These are phyloP conservation scores for Brachionus paranguensis DNA, from an alignment of 1,140 invertebrate genomes.

Conservation along the genomic window DNA sequence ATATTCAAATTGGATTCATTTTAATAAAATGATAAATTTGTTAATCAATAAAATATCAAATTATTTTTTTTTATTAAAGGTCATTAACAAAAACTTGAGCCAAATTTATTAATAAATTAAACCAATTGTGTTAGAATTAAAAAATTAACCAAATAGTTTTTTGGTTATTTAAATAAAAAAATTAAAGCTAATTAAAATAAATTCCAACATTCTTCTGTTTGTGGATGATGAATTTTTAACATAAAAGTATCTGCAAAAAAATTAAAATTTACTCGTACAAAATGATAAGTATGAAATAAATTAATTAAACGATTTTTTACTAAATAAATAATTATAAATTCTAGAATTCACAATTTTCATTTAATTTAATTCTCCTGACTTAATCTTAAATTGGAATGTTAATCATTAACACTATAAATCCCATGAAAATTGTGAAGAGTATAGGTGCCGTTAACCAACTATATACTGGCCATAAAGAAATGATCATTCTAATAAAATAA, in stretches of 20 bases:
- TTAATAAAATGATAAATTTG: too few relatives aligned
- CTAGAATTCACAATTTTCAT: background rate
- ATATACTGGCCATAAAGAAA: slow-evolving; percentile 53
- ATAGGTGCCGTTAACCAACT: slow-evolving; percentile 50
- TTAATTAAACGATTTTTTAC: background rate
- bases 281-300: too few relatives aligned
- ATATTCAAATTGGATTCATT: too few relatives aligned
- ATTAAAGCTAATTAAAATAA: too few relatives aligned
- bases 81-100: background rate
- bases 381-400: slow-evolving; percentile 45
- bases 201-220: too few relatives aligned
- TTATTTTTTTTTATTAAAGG: background rate
- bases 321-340: background rate
- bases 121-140: too few relatives aligned
- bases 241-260: too few relatives aligned
- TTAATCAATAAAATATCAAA: background rate
- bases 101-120: background rate
- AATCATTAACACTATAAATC: slow-evolving; percentile 50
- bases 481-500: slow-evolving; percentile 46
- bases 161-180: too few relatives aligned
- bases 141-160: too few relatives aligned
- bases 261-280: too few relatives aligned
- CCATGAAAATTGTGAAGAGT: slow-evolving; percentile 51
- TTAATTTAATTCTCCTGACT: background rate
- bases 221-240: too few relatives aligned